phyloP scores from a whole-genome alignment of 2,113 vertebrate genomes.

The Columba livia region DNA sequence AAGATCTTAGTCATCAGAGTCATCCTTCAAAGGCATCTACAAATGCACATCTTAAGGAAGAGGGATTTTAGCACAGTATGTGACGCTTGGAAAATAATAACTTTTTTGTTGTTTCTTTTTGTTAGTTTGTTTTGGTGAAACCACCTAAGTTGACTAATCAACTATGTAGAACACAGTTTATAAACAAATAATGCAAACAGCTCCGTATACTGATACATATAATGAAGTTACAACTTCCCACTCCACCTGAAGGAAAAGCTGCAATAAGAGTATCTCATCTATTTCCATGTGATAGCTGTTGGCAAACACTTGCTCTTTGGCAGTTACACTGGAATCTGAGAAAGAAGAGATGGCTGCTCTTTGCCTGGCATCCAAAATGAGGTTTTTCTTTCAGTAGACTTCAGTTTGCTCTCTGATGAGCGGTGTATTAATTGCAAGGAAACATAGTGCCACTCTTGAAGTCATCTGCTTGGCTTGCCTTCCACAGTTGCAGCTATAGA shows the following conservation, averaged over 20 bases:
- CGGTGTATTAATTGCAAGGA: neutral
- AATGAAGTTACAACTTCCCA: neutral
- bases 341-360: neutral
- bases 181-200: neutral
- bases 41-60: neutral
- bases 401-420: neutral
- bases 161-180: neutral
- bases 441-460: neutral
- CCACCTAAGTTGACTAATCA: neutral
- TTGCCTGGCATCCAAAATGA: neutral
- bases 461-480: neutral
- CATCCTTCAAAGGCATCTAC: neutral
- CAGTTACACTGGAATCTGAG: neutral
- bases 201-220: neutral
- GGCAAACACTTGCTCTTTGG: neutral
- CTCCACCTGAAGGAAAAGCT: neutral
- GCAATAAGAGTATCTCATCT: neutral
- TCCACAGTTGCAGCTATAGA: neutral
- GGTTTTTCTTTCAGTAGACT: neutral
- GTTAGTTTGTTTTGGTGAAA: neutral
- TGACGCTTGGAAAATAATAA: neutral
- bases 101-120: neutral
- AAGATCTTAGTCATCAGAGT: neutral
- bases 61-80: neutral
- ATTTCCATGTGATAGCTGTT: neutral